Conservation (phyloP, 2,888 invertebrate genomes). For the Spodoptera littoralis region DNA sequence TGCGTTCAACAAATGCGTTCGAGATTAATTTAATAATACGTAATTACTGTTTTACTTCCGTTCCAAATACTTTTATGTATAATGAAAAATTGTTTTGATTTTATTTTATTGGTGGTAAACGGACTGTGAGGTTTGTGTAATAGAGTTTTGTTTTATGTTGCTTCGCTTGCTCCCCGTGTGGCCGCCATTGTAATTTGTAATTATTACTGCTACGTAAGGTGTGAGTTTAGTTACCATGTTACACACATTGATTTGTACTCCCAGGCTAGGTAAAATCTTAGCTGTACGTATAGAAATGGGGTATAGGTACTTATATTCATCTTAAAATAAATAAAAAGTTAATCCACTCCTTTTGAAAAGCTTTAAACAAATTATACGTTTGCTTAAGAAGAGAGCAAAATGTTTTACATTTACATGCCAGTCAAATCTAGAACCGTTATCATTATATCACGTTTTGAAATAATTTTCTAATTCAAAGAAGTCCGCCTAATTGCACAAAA, state of each 20-base stretch:
- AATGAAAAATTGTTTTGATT: constrained; percentile 73
- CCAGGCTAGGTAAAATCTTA: too few species aligned
- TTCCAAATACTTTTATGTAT: constrained; percentile 50
- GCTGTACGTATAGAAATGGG: too few species aligned
- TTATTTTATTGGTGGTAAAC: constrained; percentile 63
- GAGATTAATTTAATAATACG: constrained; percentile 78
- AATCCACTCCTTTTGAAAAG: too few species aligned
- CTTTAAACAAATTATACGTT: too few species aligned
- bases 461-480: background rate
- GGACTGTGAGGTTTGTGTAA: constrained; percentile 53
- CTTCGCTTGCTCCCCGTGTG: constrained; percentile 50
- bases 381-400: too few species aligned
- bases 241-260: too few species aligned
- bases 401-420: too few species aligned
- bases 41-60: constrained; percentile 77
- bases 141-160: constrained; percentile 54
- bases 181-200: constrained; percentile 36
- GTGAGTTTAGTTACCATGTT: too few species aligned
- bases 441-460: background rate
- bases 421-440: too few species aligned
- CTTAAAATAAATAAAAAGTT: too few species aligned
- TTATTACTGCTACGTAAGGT: constrained; percentile 4
- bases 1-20: constrained; percentile 63
- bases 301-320: too few species aligned
- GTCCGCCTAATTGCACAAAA: background rate